Base-by-base conservation (phyloP, 1,140 invertebrate species). In the Heliconius melpomene region DNA sequence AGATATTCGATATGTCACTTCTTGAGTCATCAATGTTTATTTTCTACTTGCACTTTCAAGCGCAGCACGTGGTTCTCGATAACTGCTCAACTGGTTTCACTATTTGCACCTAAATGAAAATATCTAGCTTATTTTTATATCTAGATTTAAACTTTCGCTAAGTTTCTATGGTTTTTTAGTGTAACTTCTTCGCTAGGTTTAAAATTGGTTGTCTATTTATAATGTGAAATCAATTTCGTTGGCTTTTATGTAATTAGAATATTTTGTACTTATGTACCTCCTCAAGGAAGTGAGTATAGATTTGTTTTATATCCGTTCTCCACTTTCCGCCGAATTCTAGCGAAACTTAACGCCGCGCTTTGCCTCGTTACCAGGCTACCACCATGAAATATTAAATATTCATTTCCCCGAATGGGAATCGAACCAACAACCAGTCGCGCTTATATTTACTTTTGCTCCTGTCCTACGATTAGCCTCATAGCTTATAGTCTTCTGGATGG, bases 71-170 rank as follows among this genome's bases (percentile, higher is more conserved):
- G 87, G 60, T 66, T 66, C 26, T 66, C 60, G 60, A 66, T 29
- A 26, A 86, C 83, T 85, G 73, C 80, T 77, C 78, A 84, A 87
- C 81, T 82, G 84, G 85, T 92, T 91, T 92, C 89, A 91, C 90
- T 92, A 83, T 87, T 87, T 82, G 29, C 26, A 29, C 60, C 3
- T 66, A 26, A 83, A 89, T 89, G 88, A 85, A 85, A 83, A 82
- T 82, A 29, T 16, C 13, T 66, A 84, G 89, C 85, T 90, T 89
- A 90, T 88, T 66, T 91, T 86, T 89, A 86, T 90, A 92, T 89
- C 88, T 90, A 85, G 88, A 81, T 81, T 83, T 81, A 60, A 82
- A 89, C 90, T 91, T 91, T 91, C 90, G 88, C 90, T 87, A 79
- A 82, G 81, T 85, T 78, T 54, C 80, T 40, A 79, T 81, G n/a